These are phyloP conservation scores for Sebastes matsubarae DNA, from an alignment of 2,797 vertebrate genomes.

Conservation along the genomic window DNA sequence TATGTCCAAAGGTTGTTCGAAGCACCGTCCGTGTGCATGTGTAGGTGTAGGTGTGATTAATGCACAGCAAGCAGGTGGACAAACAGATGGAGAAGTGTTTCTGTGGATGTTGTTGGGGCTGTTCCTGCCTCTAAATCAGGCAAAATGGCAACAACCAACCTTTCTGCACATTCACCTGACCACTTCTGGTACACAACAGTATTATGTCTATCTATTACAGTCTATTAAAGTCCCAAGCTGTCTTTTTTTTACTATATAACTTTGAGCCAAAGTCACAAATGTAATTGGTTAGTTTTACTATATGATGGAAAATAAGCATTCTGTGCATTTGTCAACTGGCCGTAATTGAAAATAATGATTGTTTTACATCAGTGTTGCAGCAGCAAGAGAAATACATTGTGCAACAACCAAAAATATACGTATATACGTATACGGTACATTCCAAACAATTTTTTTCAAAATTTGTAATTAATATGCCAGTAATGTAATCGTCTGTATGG, in stretches of 20 bases:
- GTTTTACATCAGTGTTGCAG: neutral
- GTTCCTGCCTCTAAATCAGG: slow-evolving; percentile 5
- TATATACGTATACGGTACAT: neutral
- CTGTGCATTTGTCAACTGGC: neutral
- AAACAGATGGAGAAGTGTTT: slow-evolving; percentile 58
- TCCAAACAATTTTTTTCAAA: neutral
- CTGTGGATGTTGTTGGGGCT: slow-evolving; percentile 21
- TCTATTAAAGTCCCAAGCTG: neutral
- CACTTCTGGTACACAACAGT: neutral
- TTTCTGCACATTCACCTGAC: neutral
- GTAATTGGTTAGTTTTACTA: neutral
- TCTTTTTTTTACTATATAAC: neutral
- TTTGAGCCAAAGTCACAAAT: neutral
- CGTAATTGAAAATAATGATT: neutral
- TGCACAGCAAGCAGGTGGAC: slow-evolving; percentile 58
- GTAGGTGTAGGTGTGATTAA: slow-evolving; percentile 57
- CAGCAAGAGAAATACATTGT: neutral
- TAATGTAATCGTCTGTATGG: neutral
- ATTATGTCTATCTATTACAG: neutral
- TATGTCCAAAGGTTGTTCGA: slow-evolving; percentile 23
- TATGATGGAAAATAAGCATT: neutral
- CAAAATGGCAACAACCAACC: neutral
- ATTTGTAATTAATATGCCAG: neutral
- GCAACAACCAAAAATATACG: neutral
- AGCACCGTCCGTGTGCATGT: slow-evolving; percentile 14